Conservation (phyloP, 64 coral and sea anemone genomes). For the Montipora capricornis region DNA sequence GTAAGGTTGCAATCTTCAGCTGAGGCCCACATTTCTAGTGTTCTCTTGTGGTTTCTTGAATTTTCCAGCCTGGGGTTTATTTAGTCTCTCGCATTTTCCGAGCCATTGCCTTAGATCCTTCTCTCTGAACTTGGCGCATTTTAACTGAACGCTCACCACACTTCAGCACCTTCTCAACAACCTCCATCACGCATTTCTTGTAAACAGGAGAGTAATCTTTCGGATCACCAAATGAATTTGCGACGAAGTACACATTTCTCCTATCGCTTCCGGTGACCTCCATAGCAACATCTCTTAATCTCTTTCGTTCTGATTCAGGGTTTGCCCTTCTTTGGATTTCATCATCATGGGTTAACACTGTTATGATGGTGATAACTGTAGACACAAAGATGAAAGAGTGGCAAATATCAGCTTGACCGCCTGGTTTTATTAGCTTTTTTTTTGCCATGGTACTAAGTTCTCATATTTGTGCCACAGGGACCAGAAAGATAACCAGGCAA, state of each 20-base stretch:
- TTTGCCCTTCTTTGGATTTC: neutral
- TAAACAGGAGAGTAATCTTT: conserved; percentile 38
- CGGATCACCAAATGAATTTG: conserved; percentile 34
- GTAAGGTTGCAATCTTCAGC: too few relatives aligned
- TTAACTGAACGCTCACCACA: conserved; percentile 67
- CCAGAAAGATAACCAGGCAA: too few relatives aligned
- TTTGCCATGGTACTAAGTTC: too few relatives aligned
- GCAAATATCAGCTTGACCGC: neutral
- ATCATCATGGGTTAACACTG: conserved; percentile 68
- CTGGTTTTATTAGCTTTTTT: too few relatives aligned
- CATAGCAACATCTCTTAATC: neutral
- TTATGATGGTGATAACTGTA: conserved; percentile 12
- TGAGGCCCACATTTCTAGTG: too few relatives aligned
- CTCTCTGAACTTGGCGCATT: conserved; percentile 60
- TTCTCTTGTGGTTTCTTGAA: too few relatives aligned
- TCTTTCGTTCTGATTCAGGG: conserved; percentile 18
- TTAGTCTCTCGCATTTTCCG: neutral
- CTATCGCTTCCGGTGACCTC: conserved; percentile 51
- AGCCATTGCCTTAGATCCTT: neutral
- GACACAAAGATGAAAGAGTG: neutral
- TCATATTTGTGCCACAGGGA: too few relatives aligned
- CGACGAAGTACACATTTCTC: conserved; percentile 47
- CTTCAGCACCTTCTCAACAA: conserved; percentile 31
- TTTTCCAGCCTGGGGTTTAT: neutral
- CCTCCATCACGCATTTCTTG: conserved; percentile 32